A percentile compares a stretch with the other conserved stretches of the same genome.
These are phyloP conservation scores for Cliona cf. orientalis DNA, from an alignment of 37 sponge, comb jelly and placozoan genomes.

Conservation along the genomic window DNA sequence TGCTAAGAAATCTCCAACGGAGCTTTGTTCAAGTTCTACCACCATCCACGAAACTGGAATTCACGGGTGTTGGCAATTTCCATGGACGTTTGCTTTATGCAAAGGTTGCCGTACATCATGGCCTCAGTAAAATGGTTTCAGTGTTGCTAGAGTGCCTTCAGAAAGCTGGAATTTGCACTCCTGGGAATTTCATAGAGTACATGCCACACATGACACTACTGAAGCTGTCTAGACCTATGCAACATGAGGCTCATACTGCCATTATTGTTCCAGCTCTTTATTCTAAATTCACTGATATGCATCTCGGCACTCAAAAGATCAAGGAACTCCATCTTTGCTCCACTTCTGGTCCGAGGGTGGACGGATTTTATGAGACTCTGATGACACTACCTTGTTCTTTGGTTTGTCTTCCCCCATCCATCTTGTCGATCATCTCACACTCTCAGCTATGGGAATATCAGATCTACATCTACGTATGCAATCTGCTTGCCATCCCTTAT, in stretches of 20 bases:
- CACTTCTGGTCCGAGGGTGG: slow-evolving; percentile 61
- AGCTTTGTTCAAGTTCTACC: slow-evolving; percentile 70
- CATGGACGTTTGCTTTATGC: slow-evolving; percentile 67
- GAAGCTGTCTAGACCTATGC: slow-evolving; percentile 82
- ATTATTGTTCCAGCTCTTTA: slow-evolving; percentile 50
- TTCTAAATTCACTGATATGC: slow-evolving; percentile 11
- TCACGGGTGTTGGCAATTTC: slow-evolving; percentile 79
- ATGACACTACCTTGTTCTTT: too few species aligned
- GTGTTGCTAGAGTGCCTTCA: slow-evolving; percentile 66
- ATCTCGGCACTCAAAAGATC: slow-evolving; percentile 62
- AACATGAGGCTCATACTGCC: slow-evolving; percentile 39
- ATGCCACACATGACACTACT: slow-evolving; percentile 89
- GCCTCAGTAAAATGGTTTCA: slow-evolving; percentile 58
- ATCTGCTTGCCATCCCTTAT: slow-evolving; percentile 40
- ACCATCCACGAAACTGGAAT: slow-evolving; percentile 31
- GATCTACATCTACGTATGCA: slow-evolving; percentile 63
- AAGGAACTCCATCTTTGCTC: slow-evolving; percentile 64
- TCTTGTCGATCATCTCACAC: slow-evolving; percentile 87
- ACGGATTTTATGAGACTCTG: slow-evolving; percentile 62
- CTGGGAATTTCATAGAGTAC: slow-evolving; percentile 82
- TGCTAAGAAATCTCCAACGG: slow-evolving; percentile 45
- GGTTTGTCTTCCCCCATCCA: too few species aligned
- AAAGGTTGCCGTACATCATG: slow-evolving; percentile 42
- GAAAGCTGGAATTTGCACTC: slow-evolving; percentile 76
- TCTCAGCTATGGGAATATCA: slow-evolving; percentile 80